Conservation (phyloP, 2,797 vertebrate species). For the Parotocinclus haroldoi region DNA sequence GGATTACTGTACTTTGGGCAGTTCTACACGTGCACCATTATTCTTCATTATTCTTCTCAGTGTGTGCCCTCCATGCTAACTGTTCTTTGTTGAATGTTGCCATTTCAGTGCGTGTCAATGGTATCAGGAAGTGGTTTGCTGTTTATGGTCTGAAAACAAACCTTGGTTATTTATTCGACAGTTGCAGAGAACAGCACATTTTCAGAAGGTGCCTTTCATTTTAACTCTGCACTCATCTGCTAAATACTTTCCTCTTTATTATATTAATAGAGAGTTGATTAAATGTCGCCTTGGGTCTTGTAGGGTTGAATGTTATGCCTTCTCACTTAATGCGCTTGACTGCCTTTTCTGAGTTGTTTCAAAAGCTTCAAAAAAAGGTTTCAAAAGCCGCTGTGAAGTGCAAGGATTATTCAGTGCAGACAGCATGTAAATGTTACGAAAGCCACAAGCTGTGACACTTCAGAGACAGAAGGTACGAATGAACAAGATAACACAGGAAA, state of each 20-base stretch:
- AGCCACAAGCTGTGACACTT: conserved; percentile 24
- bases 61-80: too few relatives aligned
- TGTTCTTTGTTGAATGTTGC: too few relatives aligned
- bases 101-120: background rate
- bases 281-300: too few relatives aligned
- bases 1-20: too few relatives aligned
- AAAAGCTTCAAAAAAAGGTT: conserved; percentile 21
- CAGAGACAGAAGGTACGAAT: conserved; percentile 3
- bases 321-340: too few relatives aligned
- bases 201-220: too few relatives aligned
- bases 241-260: background rate
- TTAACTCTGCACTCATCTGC: too few relatives aligned
- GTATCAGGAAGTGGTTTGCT: conserved; percentile 23
- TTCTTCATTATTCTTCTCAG: too few relatives aligned
- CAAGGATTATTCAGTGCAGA: conserved; percentile 28
- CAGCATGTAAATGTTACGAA: conserved; percentile 22
- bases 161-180: too few relatives aligned
- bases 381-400: conserved; percentile 2
- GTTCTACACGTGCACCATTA: too few relatives aligned
- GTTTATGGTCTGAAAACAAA: background rate
- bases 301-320: background rate
- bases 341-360: background rate
- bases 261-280: background rate
- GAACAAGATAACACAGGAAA: conserved; percentile 28
- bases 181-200: background rate